A percentile compares a stretch with the other conserved stretches of the same genome.
These are phyloP conservation scores for Mizuhopecten yessoensis DNA, from an alignment of 1,140 invertebrate species.

Conservation along the genomic window DNA sequence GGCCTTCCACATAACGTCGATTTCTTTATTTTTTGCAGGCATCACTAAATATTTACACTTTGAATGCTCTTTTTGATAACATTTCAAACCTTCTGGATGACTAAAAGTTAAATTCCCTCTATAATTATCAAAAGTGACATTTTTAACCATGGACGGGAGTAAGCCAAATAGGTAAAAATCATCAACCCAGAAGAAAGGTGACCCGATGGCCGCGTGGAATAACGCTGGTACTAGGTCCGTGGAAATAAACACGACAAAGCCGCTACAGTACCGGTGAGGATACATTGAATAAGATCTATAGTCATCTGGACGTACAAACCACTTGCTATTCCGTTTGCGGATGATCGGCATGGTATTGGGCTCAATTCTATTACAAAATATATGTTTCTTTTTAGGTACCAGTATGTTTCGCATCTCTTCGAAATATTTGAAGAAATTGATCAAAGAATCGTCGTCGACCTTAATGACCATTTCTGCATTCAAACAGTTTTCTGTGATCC, in stretches of 20 bases:
- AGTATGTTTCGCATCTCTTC: conserved; percentile 68
- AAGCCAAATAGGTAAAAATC: conserved; percentile 81
- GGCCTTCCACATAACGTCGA: conserved; percentile 52
- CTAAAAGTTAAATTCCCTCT: conserved; percentile 55
- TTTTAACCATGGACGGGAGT: conserved; percentile 63
- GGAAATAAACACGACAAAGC: conserved; percentile 71
- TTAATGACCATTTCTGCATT: conserved; percentile 85
- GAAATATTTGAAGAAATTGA: conserved; percentile 78
- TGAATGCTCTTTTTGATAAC: conserved; percentile 48
- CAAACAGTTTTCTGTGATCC: conserved; percentile 88
- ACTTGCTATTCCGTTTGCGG: conserved; percentile 63
- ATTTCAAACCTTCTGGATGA: conserved; percentile 52
- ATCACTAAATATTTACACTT: conserved; percentile 57
- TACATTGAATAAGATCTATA: conserved; percentile 61
- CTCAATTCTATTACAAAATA: conserved; percentile 65
- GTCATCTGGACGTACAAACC: conserved; percentile 66
- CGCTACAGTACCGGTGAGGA: conserved; percentile 66
- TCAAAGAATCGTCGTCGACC: conserved; percentile 85
- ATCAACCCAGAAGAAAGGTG: conserved; percentile 80
- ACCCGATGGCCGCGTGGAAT: conserved; percentile 69
- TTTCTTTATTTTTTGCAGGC: conserved; percentile 60
- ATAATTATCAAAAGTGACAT: conserved; percentile 48
- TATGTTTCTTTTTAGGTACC: conserved; percentile 55
- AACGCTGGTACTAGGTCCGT: conserved; percentile 77
- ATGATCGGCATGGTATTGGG: conserved; percentile 68